Evolutionary conservation across 1,140 invertebrate species (phyloP), one percentile per base, ranked within the genome.

Genomic region (Oscheius sp.): DNA sequence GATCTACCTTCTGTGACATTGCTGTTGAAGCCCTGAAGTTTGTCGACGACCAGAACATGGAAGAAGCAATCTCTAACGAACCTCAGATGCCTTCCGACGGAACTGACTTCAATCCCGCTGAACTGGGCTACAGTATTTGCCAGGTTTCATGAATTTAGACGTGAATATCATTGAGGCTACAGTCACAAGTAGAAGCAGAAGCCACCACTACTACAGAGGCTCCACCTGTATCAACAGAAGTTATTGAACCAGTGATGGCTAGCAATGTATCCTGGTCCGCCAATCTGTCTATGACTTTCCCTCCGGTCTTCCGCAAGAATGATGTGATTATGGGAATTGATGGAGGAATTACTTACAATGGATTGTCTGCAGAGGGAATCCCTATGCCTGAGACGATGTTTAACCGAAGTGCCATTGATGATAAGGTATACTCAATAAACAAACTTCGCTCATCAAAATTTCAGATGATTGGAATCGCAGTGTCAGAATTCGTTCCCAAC

Each of bases 401-500:
- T 10, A 71, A 71, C 29, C 42, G 45, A 49, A 58, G 59, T n/a
- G 20, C 26, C 13, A 29, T 71, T n/a, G 69, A 71, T 35, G 38
- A 52, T 20, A 52, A 71, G 32, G 61, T 63, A 15, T 28, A 34
- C 15, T 32, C 29, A 18, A 26, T 18, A 32, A 23, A 59, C 23
- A 59, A 59, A 46, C 23, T 65, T 65, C 15, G 13, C 13, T 63
- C 45, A 38, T 65, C 42, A 15, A 63, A n/a, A 35, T 29, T 62
- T 46, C n/a, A 74, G 68, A 76, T 76, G 75, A 65, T 76, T 36
- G 75, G 75, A 36, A 71, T 76, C 23, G 59, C 74, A 26, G 35
- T 76, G 20, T 59, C 46, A 36, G 75, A 76, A 20, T 76, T 75
- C 73, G 66, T 76, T 15, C 75, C 75, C 15, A 76, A 76, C 38